Evolutionary conservation across 2,797 vertebrate species (phyloP), one percentile per base, ranked within the genome.

Genomic region (Yasuhikotakia modesta): DNA sequence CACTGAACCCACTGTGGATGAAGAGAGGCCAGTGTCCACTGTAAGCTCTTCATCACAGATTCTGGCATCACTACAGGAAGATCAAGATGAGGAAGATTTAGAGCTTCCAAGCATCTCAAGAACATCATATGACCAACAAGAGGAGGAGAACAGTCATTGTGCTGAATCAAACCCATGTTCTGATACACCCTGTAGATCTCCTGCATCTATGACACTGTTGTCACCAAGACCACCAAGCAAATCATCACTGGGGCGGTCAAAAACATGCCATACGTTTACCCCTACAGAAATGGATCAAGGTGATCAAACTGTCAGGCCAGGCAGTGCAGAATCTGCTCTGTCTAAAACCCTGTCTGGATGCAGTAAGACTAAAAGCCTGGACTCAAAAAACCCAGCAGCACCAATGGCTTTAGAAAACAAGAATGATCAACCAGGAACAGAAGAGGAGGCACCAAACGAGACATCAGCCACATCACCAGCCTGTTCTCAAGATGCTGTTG

Each of bases 21-120:
- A 86, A 17, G 81, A 88, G 21, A 84, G 70, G 71, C n/a, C 85
- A 35, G 21, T 53, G 65, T 86, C 85, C 63, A 71, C 58, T n/a
- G 70, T 83, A 50, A 85, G 81, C 60, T 68, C 79, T 71, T 88
- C 87, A 8, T 88, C 89, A 68, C 81, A 86, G 21, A 68, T 81
- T 21, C 24, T 88, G 65, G 39, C 78, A 77, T 78, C 69, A 6
- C 78, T 87, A 1, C 82, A 87, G 30, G 85, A 88, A 22, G 75
- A 87, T 78, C 69, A 85, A 10, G 89, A 89, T 60, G 87, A 91
- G 11, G 69, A 86, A 22, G 85, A 87, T 60, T 83, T 85, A 43
- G 86, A 87, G 52, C 81, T 66, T 80, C 73, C 16, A 57, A 92
- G 84, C 75, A 79, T 82, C 77, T 93, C 91, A 17, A 88, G 83